Evolutionary conservation across 1,140 invertebrate species (phyloP).

Genomic region (Campoletis sonorensis): DNA sequence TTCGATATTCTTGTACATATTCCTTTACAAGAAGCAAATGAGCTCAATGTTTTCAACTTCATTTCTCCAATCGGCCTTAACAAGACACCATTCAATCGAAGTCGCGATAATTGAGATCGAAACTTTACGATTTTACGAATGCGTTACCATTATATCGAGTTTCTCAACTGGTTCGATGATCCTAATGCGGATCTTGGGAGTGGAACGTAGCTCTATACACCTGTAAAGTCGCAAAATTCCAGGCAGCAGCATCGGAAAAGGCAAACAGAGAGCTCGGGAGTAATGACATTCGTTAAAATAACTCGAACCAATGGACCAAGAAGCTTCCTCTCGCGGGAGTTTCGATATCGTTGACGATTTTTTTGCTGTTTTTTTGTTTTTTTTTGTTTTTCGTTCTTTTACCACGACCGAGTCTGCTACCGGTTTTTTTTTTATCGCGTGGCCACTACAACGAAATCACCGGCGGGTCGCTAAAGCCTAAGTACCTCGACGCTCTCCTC

Average conservation of each 20-base stretch:
- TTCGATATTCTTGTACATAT: slow-evolving; percentile 10
- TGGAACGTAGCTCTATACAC: neutral
- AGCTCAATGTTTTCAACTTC: slow-evolving; percentile 9
- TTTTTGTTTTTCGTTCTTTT: neutral
- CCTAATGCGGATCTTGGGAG: neutral
- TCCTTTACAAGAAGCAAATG: neutral
- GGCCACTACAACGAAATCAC: slow-evolving; percentile 5
- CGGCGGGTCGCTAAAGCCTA: slow-evolving; percentile 5
- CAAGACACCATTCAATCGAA: slow-evolving; percentile 5
- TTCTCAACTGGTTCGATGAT: slow-evolving; percentile 8
- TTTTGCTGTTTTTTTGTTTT: too few species aligned
- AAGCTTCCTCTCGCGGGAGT: slow-evolving; percentile 13
- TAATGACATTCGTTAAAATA: slow-evolving; percentile 67
- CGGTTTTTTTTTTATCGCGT: slow-evolving; percentile 4
- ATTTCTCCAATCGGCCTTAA: slow-evolving; percentile 20
- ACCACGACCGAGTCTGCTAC: neutral
- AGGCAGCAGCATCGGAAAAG: slow-evolving; percentile 5
- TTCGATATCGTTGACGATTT: slow-evolving; percentile 40
- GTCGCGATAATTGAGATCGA: neutral
- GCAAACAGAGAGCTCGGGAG: slow-evolving; percentile 26
- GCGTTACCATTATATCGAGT: neutral
- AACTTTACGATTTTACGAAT: slow-evolving; percentile 19
- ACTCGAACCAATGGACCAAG: slow-evolving; percentile 44
- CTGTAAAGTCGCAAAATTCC: neutral
- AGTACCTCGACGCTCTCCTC: neutral